phyloP scores from a whole-genome alignment of 2,797 vertebrate species.

The Emydoidea blandingii region DNA sequence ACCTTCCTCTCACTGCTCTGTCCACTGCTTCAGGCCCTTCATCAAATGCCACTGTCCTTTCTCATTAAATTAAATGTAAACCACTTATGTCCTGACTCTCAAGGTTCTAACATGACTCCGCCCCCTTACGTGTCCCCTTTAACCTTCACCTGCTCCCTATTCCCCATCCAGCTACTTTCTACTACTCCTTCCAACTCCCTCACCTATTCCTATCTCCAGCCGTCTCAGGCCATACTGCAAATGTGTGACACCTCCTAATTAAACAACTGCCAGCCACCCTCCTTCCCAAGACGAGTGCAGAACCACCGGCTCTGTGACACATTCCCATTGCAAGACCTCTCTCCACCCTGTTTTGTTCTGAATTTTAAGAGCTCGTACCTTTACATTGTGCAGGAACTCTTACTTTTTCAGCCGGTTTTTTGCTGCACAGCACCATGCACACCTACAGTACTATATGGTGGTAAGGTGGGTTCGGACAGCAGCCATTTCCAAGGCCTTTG shows the following conservation, averaged over 20 bases:
- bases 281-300: background rate
- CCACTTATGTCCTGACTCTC: background rate
- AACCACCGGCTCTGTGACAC: conserved; percentile 4
- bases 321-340: background rate
- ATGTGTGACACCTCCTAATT: background rate
- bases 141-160: background rate
- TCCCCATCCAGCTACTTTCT: background rate
- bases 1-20: background rate
- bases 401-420: fast-evolving
- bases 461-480: fast-evolving
- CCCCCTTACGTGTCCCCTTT: background rate
- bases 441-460: fast-evolving
- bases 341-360: background rate
- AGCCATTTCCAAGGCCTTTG: background rate
- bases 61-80: background rate
- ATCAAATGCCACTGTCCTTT: background rate
- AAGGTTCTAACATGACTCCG: background rate
- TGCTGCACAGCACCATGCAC: background rate
- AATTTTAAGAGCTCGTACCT: background rate
- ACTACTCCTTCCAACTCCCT: background rate
- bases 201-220: background rate
- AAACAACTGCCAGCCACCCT: background rate
- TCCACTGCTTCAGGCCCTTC: background rate
- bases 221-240: background rate
- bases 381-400: background rate